Base-by-base conservation (phyloP, 2,888 invertebrate species). In the Physocephala rufipes region DNA sequence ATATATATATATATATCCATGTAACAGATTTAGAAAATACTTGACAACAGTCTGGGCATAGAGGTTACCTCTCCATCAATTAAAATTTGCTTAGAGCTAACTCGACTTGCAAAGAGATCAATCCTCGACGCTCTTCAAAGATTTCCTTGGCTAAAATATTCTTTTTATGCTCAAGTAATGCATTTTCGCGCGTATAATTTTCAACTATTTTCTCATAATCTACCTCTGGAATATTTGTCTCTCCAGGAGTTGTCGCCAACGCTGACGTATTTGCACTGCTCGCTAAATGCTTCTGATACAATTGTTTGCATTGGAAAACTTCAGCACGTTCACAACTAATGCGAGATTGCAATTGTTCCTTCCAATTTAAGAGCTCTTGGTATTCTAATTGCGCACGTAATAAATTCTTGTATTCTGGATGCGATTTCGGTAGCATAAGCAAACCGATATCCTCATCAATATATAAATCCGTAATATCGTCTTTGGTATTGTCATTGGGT, bases 321-420 rank as follows among this genome's bases (percentile, higher is more conserved):
- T 94, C 93, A 53, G 90, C 90, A 77, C 90, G 90, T 85, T 94
- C 94, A 0, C 89, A 89, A 79, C 90, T 90, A 68, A 94, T 92
- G 80, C 91, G 90, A 1, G 90, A 89, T 80, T 91, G 90, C 15
- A 94, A 84, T 62, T 91, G 87, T 1, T 90, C 89, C 76, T 93
- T 92, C 78, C 94, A 87, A 74, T 90, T 90, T 36, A 92, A 82
- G 73, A 91, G 87, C 76, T 90, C 90, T 2, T 89, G 89, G 76
- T 91, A 90, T 82, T 91, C 91, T n/a, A 91, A 84, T 81, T 91
- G 90, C 5, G 91, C 81, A 67, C 90, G 84, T 62, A 90, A 81
- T 45, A 91, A 86, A 79, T 88, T 88, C 0, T 88, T 80, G 78
- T 90, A 90, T 71, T 89, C 89, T 59, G 86, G 81, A 79, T 86